Evolutionary conservation across 2,888 invertebrate genomes (phyloP).

Genomic region (Diadegma fenestrale): DNA sequence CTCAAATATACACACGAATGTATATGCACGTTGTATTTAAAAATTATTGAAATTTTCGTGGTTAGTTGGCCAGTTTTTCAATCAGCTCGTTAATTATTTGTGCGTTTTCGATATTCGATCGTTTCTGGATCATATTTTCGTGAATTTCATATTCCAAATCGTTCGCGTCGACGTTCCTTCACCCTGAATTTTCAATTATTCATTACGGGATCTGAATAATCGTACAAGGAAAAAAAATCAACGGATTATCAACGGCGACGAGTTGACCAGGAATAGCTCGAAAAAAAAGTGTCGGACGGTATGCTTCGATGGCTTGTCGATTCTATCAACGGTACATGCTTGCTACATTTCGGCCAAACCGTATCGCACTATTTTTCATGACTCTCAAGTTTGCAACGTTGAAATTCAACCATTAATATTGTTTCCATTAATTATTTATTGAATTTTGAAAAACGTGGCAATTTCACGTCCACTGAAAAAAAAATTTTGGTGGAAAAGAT

Average conservation of each 20-base stretch:
- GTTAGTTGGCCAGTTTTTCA: not conserved
- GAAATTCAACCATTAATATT: too few species aligned
- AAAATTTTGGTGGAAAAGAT: too few species aligned
- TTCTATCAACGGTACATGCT: conserved; percentile 78
- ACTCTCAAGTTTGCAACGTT: too few species aligned
- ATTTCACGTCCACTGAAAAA: too few species aligned
- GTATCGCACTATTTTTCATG: not conserved
- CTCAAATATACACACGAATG: conserved; percentile 6
- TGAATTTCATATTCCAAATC: not conserved
- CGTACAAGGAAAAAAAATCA: conserved; percentile 4
- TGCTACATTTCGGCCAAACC: conserved; percentile 25
- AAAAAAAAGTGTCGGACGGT: conserved; percentile 71
- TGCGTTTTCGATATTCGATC: not conserved
- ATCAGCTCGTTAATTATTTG: not conserved
- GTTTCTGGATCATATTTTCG: not conserved
- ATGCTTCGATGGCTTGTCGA: conserved; percentile 81
- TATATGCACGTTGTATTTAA: not conserved
- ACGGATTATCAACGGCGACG: not conserved
- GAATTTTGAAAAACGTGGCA: too few species aligned
- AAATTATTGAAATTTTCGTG: not conserved
- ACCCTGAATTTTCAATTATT: not conserved
- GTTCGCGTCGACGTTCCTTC: not conserved
- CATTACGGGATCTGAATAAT: conserved; percentile 21
- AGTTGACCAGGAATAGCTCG: conserved; percentile 10
- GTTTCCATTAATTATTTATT: too few species aligned